Conservation (phyloP, 2,113 vertebrate genomes). For the Pavo muticus region DNA sequence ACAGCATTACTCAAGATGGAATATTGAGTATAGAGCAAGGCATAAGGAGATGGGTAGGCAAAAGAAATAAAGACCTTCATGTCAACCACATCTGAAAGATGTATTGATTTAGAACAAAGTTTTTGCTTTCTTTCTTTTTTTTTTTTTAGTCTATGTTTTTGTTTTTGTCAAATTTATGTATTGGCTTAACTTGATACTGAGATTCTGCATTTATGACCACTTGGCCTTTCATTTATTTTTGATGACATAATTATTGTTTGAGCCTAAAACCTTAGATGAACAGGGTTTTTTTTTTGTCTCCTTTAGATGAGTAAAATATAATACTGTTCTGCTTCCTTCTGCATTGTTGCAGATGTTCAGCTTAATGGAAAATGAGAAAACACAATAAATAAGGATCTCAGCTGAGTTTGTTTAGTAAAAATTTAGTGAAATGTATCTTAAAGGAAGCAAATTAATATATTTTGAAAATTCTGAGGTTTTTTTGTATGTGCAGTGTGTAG, state of each 20-base stretch:
- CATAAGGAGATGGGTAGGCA: background rate
- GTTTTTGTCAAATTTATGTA: background rate
- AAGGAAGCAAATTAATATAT: background rate
- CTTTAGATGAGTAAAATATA: background rate
- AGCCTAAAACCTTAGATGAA: background rate
- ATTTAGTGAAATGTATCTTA: background rate
- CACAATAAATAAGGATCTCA: background rate
- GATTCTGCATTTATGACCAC: background rate
- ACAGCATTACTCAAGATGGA: background rate
- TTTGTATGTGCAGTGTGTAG: accelerated
- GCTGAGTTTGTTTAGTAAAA: background rate
- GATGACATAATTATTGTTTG: background rate
- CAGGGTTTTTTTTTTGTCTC: background rate
- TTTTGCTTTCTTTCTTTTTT: conserved; percentile 12
- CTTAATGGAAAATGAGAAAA: background rate
- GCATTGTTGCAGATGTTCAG: background rate
- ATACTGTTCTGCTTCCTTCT: background rate
- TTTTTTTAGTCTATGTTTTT: background rate
- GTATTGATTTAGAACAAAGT: background rate
- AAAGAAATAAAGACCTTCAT: background rate
- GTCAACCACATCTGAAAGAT: background rate
- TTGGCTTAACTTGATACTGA: background rate
- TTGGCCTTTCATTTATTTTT: background rate
- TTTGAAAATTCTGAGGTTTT: background rate
- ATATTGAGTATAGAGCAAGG: background rate